Base-by-base conservation (phyloP, 2,797 vertebrate species). In the Takifugu rubripes region DNA sequence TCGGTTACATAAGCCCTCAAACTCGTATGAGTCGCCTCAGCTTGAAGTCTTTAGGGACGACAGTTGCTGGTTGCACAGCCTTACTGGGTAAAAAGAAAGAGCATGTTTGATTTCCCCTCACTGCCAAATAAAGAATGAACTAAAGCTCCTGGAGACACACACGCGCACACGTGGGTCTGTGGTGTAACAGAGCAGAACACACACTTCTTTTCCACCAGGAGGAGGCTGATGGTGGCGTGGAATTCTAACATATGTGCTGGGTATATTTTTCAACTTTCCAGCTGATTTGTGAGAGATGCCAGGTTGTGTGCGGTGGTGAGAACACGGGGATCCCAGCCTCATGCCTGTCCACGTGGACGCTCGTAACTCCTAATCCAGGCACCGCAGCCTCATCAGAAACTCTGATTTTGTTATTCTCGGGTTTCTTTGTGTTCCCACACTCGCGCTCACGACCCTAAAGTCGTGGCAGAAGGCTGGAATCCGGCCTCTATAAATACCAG, bases 211-310 rank as follows among this genome's bases (percentile, higher is more conserved):
- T 53, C 26, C 5, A 2, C 25, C 47, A 49, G 58, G 61, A 49
- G 57, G 59, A 49, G 68, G 54, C 17, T 61, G 56, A 59, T 59
- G 53, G 76, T 55, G 61, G 56, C 43, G 64, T 70, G 72, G 82
- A 83, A 84, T 73, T 71, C 75, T 75, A 64, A 77, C 77, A 66
- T 84, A 70, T 75, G 75, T 75, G 76, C 67, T 70, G 21, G 71
- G 69, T 70, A 81, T 78, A 67, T 72, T 74, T 21, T 75, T 82
- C 42, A 69, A 68, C 82, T 86, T 85, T 85, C 81, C 74, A 48
- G 75, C 59, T 84, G 74, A 75, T 82, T 81, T 82, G 71, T 67
- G 54, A 54, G 66, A 70, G 71, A 79, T 83, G 81, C 83, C 84
- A 79, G 60, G 36, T 14, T 47, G 77, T 74, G 68, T 9, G 25